These are phyloP conservation scores for Sceloporus tristichus DNA, from an alignment of 2,113 vertebrate genomes.

Conservation along the genomic window DNA sequence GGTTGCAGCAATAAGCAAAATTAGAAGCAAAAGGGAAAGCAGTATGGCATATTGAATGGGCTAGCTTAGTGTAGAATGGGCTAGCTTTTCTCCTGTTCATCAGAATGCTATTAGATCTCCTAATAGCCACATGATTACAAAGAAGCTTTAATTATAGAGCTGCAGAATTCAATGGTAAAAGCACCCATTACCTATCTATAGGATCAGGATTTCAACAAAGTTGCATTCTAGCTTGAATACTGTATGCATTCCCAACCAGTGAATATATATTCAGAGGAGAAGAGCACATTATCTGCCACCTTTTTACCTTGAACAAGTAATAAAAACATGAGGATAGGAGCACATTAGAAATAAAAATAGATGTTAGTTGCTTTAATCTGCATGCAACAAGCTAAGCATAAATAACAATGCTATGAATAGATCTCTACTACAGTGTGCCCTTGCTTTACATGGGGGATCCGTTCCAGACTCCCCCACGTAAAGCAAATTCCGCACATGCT, in stretches of 20 bases:
- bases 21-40: slow-evolving; percentile 4
- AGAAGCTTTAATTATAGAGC: background rate
- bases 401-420: background rate
- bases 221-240: background rate
- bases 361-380: background rate
- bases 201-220: background rate
- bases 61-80: background rate
- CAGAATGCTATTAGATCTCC: background rate
- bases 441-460: no score
- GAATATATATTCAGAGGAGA: background rate
- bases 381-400: background rate
- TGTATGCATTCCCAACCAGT: background rate
- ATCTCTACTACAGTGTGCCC: background rate
- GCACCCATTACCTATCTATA: background rate
- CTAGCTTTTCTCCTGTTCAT: background rate
- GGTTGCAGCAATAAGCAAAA: slow-evolving; percentile 36
- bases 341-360: background rate
- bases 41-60: background rate
- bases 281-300: background rate
- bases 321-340: background rate
- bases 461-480: no score
- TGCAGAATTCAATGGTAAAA: background rate
- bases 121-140: background rate
- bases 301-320: background rate
- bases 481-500: no score